Base-by-base conservation (phyloP, 2,113 vertebrate genomes). In the Gallinago paraguaiae region DNA sequence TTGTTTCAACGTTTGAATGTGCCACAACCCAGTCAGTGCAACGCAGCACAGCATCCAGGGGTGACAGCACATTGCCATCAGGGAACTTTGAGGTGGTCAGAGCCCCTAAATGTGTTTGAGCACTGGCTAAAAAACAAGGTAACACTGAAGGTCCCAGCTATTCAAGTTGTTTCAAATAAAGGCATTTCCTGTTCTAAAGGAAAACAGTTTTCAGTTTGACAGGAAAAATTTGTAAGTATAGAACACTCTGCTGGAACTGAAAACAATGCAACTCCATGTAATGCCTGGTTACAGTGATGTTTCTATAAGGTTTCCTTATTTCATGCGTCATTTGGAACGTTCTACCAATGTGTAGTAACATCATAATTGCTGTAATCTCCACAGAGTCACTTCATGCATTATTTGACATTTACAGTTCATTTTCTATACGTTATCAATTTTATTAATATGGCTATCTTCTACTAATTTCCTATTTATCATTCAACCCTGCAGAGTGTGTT, bases 291-390 rank as follows among this genome's bases (percentile, higher is more conserved):
- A 35, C 43, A 84, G 70, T 31, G 20, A 13, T 56, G 77, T 25
- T 93, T 77, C 82, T 81, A 37, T 67, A 83, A 68, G 87, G 93
- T 37, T 95, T 69, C 67, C 57, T 97, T 96, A 90, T 93, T 67
- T 90, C 86, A 94, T 91, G 92, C 56, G 5, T 81, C 92, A 93
- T 95, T 96, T 97, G 77, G 71, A 89, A 90, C 27, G 25, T 86
- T 90, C 72, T 76, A 76, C 90, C 92, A 88, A 86, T 6, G 56
- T 61, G 90, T 59, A 96, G 82, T 51, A 61, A 90, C 16, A 93
- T 64, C 57, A 23, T 59, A 87, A 93, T 82, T 92, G 59, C 92
- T 94, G 79, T 69, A 90, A 87, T 90, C 83, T 80, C 81, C 94
- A 75, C 45, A 76, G 90, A 88, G 68, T 63, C 35, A 6, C 72